Percentiles rank a stretch among this genome's conserved stretches.
phyloP scores from a whole-genome alignment of 1,140 invertebrate species.

The Papilio aristodemus region DNA sequence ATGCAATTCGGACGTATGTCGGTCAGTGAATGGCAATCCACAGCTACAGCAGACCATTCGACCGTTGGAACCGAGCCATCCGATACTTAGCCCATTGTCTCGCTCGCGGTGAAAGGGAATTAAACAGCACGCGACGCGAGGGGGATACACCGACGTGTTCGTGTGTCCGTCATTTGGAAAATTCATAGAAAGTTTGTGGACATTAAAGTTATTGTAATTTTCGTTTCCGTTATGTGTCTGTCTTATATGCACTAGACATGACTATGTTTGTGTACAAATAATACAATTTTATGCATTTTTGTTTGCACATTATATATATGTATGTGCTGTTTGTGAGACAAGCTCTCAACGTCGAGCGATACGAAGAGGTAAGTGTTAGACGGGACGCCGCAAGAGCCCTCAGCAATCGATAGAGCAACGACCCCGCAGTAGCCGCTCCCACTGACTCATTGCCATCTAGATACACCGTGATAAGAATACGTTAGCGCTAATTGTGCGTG shows the following conservation, averaged over 20 bases:
- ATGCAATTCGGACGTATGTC: constrained; percentile 7
- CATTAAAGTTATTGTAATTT: background rate
- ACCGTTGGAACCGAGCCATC: constrained; percentile 11
- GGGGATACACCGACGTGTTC: background rate
- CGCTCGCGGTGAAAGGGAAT: constrained; percentile 18
- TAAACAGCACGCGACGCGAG: background rate
- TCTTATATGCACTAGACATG: no score
- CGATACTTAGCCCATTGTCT: constrained; percentile 14
- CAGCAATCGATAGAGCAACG: constrained; percentile 62
- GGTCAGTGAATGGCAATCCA: constrained; percentile 12
- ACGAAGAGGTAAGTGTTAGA: constrained; percentile 22
- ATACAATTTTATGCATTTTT: no score
- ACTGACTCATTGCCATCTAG: constrained; percentile 35
- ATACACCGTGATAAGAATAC: constrained; percentile 40
- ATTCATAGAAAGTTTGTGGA: constrained; percentile 11
- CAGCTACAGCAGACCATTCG: background rate
- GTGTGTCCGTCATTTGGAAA: constrained; percentile 7
- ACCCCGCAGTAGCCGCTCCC: constrained; percentile 44
- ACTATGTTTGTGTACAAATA: no score
- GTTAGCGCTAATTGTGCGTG: constrained; percentile 30
- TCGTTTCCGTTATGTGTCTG: no score
- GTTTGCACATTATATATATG: no score
- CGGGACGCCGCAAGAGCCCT: constrained; percentile 34
- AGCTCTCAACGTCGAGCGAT: constrained; percentile 22
- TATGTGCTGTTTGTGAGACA: constrained; percentile 6